These are phyloP conservation scores for Metalampra italica DNA, from an alignment of 2,888 invertebrate species.

Conservation along the genomic window DNA sequence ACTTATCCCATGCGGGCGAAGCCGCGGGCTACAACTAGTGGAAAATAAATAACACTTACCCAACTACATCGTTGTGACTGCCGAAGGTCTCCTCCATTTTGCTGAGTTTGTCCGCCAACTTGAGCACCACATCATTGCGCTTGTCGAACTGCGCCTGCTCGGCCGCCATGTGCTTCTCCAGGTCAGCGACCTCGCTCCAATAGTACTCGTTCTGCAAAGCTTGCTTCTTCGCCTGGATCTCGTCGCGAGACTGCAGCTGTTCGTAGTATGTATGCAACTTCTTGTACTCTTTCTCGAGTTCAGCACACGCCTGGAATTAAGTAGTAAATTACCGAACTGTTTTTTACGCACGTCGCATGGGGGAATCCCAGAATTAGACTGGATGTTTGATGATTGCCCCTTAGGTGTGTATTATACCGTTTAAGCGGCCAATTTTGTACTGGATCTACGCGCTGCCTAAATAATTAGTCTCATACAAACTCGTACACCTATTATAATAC, in stretches of 20 bases:
- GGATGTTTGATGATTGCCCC: too few species aligned
- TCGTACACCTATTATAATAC: too few species aligned
- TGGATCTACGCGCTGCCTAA: too few species aligned
- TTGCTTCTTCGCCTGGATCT: constrained; percentile 63
- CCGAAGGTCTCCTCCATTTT: constrained; percentile 50
- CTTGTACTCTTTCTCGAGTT: constrained; percentile 65
- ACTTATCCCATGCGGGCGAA: too few species aligned
- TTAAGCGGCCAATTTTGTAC: too few species aligned
- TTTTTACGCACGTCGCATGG: neutral
- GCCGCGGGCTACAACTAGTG: too few species aligned
- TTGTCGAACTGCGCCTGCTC: constrained; percentile 65
- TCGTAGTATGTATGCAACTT: constrained; percentile 77
- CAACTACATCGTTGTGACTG: constrained; percentile 54
- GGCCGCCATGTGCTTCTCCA: constrained; percentile 43
- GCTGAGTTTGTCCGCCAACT: constrained; percentile 48
- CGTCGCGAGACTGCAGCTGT: constrained; percentile 74
- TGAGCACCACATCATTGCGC: constrained; percentile 60
- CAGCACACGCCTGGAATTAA: constrained; percentile 43
- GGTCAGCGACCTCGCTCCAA: constrained; percentile 66
- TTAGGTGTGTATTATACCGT: too few species aligned
- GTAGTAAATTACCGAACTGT: constrained; percentile 1
- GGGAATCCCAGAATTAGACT: too few species aligned
- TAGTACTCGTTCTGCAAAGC: constrained; percentile 77
- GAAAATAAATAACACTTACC: too few species aligned
- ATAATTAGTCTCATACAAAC: too few species aligned